Base-by-base conservation (phyloP, 2,888 invertebrate genomes). In the Catocala sponsa region DNA sequence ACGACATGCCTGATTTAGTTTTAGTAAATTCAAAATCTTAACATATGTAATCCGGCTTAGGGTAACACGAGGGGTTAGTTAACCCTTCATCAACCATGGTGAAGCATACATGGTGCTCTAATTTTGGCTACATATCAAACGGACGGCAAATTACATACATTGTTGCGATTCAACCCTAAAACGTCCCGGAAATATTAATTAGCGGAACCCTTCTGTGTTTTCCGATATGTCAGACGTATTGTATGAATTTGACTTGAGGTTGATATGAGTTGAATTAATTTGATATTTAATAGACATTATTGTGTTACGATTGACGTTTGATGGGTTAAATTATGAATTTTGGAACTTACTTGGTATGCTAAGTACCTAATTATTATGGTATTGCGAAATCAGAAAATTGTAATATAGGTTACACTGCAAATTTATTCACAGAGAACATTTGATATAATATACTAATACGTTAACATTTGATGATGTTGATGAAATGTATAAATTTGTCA, bases 121-220 rank as follows among this genome's bases (percentile, higher is more conserved):
- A 51, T 51, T 51, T 51, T 51, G 42, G 25, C 35, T 33, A 50
- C 43, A 56, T 13, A 32, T 38, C 42, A 54, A 44, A 44, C 46
- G 15, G 11, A 15, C 33, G 35, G 50, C 13, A 59, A 54, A 59
- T 59, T 54, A 43, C 9, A 43, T 41, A 53, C 43, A 47, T 42
- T 51, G 41, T 59, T 43, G 13, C n/a, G 33, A 43, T 53, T 44
- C 15, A 57, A 54, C 41, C 33, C 48, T 25, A 53, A 54, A 55
- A 35, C 6, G 32, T 42, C n/a, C 11, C 33, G 41, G 50, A 55
- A 55, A 54, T 60, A 60, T 55, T 55, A 60, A 60, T 60, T 55
- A 50, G 25, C 33, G 52, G 47, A 59, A 55, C 43, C 59, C 49
- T 55, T 15, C 10, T 15, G 38, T 42, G 33, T 35, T 55, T 55